A percentile compares a stretch with the other conserved stretches of the same genome.
phyloP scores from a whole-genome alignment of 2,797 vertebrate genomes.

The Choloepus didactylus region DNA sequence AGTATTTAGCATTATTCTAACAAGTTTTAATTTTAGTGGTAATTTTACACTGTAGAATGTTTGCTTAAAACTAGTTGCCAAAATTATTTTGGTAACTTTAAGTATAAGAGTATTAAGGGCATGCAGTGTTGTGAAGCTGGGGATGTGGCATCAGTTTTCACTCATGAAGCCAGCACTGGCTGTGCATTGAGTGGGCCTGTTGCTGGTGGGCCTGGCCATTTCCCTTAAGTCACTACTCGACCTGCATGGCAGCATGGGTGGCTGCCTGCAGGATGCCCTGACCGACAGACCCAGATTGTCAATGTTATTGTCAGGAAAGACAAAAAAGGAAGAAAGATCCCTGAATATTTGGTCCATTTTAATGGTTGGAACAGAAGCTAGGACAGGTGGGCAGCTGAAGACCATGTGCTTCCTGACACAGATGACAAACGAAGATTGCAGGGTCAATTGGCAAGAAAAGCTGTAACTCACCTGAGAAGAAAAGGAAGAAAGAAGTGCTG shows the following conservation, averaged over 20 bases:
- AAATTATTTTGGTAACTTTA: no score
- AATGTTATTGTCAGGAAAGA: constrained; percentile 96
- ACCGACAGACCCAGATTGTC: constrained; percentile 90
- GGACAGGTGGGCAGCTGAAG: constrained; percentile 99
- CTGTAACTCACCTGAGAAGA: constrained; percentile 99
- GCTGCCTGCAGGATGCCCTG: neutral
- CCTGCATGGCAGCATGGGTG: neutral
- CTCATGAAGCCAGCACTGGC: constrained; percentile 57
- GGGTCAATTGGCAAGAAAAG: constrained; percentile 98
- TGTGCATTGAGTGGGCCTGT: neutral
- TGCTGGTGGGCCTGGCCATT: neutral
- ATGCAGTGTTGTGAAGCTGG: neutral
- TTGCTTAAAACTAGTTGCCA: no score
- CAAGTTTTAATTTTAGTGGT: no score
- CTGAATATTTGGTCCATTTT: constrained; percentile 99
- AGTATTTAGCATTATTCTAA: no score
- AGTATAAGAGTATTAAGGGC: no score
- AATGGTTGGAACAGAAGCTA: constrained; percentile 99
- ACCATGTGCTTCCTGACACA: constrained; percentile 98
- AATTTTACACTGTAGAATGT: no score
- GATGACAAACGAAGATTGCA: constrained; percentile 98
- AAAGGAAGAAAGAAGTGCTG: constrained; percentile 97
- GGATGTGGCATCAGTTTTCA: neutral
- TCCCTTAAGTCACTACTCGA: neutral
- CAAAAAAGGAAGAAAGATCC: constrained; percentile 96